These are phyloP conservation scores for Phrynocephalus vlangalii DNA, from an alignment of 2,797 vertebrate species.

Conservation along the genomic window DNA sequence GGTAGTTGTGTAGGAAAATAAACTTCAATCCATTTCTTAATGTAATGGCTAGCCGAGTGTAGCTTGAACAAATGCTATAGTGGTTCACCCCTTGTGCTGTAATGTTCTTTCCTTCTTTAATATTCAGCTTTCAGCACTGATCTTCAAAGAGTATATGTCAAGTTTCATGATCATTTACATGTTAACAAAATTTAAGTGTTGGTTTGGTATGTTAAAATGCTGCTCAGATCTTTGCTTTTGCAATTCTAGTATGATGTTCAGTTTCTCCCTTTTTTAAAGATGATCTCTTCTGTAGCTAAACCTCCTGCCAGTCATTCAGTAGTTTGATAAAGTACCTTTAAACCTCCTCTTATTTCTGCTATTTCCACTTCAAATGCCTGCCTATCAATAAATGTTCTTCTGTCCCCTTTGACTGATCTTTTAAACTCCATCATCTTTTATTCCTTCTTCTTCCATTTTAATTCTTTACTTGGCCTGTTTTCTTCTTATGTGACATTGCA, in stretches of 20 bases:
- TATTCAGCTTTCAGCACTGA: slow-evolving; percentile 1
- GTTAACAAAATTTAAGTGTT: slow-evolving; percentile 28
- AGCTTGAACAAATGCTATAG: not conserved
- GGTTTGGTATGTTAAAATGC: slow-evolving; percentile 9
- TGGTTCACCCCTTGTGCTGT: not conserved
- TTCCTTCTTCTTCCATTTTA: slow-evolving; percentile 14
- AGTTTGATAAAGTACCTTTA: slow-evolving; percentile 28
- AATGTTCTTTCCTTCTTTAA: slow-evolving; percentile 23
- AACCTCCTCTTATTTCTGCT: slow-evolving; percentile 34
- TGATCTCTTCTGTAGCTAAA: slow-evolving; percentile 24
- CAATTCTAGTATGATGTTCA: not conserved
- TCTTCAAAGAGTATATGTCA: slow-evolving; percentile 26
- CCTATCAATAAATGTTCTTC: slow-evolving; percentile 25
- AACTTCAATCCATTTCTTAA: not conserved
- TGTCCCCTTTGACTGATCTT: slow-evolving; percentile 24
- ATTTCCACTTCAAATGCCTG: slow-evolving; percentile 36
- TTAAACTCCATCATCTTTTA: slow-evolving; percentile 22
- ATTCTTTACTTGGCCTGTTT: slow-evolving; percentile 4
- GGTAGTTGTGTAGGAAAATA: not conserved
- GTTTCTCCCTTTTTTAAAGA: slow-evolving; percentile 23
- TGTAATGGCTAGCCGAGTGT: not conserved
- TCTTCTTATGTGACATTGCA: slow-evolving; percentile 7
- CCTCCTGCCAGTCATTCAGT: slow-evolving; percentile 25
- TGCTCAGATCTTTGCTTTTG: slow-evolving; percentile 37
- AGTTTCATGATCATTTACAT: slow-evolving; percentile 6